phyloP scores from a whole-genome alignment of 2,113 vertebrate genomes.

The Cyprinodon tularosa region DNA sequence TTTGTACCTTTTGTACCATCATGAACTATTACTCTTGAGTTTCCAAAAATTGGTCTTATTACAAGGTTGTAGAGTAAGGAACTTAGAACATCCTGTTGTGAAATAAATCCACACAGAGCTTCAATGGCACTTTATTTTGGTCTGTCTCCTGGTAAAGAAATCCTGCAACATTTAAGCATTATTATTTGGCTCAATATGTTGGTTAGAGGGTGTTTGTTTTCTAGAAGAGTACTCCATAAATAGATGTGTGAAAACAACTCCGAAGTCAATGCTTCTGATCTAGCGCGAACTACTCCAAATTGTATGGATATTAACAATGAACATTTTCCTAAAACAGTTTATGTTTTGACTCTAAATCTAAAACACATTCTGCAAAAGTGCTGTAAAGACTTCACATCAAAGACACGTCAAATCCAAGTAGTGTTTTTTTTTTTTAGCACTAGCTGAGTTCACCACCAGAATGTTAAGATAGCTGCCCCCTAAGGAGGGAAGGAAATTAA shows the following conservation, averaged over 20 bases:
- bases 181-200: slow-evolving; percentile 59
- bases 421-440: slow-evolving; percentile 46
- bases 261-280: slow-evolving; percentile 40
- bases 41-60: neutral
- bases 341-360: slow-evolving; percentile 56
- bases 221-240: slow-evolving; percentile 19
- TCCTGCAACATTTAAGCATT: slow-evolving; percentile 2
- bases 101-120: neutral
- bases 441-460: slow-evolving; percentile 34
- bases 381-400: slow-evolving; percentile 67
- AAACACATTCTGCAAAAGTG: slow-evolving; percentile 77
- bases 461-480: slow-evolving; percentile 28
- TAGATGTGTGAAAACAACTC: slow-evolving; percentile 36
- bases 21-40: neutral
- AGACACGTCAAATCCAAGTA: slow-evolving; percentile 54
- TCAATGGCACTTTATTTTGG: neutral
- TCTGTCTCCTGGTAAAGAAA: slow-evolving; percentile 6
- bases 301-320: slow-evolving; percentile 26
- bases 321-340: slow-evolving; percentile 43
- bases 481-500: neutral
- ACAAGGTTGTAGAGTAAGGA: neutral
- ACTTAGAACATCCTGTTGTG: neutral
- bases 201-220: slow-evolving; percentile 40
- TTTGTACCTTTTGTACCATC: too few species aligned
- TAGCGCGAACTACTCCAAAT: slow-evolving; percentile 50